phyloP scores from a whole-genome alignment of 1,140 invertebrate genomes.

The Telenomus remus region DNA sequence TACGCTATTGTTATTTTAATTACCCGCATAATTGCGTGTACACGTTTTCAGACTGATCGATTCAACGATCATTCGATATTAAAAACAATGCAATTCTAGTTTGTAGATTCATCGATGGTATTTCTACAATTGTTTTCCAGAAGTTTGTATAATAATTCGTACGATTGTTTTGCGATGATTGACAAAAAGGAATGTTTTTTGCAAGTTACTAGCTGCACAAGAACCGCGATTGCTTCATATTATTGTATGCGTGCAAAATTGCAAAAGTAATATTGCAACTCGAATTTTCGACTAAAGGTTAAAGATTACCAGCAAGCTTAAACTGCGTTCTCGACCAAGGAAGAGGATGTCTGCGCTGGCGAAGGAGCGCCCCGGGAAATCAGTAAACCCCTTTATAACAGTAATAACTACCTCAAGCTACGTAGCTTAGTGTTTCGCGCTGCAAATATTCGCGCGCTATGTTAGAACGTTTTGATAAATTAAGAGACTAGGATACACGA shows the following conservation, averaged over 20 bases:
- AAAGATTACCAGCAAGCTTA: conserved; percentile 46
- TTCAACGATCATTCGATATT: too few species aligned
- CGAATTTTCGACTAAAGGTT: conserved; percentile 48
- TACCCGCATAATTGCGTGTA: too few species aligned
- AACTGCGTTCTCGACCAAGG: conserved; percentile 50
- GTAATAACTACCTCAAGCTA: conserved; percentile 55
- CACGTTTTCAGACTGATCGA: too few species aligned
- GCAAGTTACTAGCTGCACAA: too few species aligned
- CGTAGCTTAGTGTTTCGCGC: conserved; percentile 42
- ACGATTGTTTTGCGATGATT: background rate
- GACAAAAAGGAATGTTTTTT: background rate
- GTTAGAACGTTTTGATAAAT: conserved; percentile 47
- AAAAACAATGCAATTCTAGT: too few species aligned
- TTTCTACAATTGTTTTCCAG: too few species aligned
- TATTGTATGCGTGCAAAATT: conserved; percentile 20
- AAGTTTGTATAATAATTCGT: too few species aligned
- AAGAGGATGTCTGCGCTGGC: conserved; percentile 48
- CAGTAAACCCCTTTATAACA: conserved; percentile 55
- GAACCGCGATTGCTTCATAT: too few species aligned
- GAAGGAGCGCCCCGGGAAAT: conserved; percentile 58
- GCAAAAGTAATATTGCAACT: conserved; percentile 21
- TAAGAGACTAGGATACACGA: conserved; percentile 24
- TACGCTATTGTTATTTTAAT: too few species aligned
- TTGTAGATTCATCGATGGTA: too few species aligned
- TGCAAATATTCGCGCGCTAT: conserved; percentile 42